Percentiles rank a stretch among this genome's conserved stretches.
Conservation (phyloP, 2,113 vertebrate species). For the Apodemus sylvaticus region DNA sequence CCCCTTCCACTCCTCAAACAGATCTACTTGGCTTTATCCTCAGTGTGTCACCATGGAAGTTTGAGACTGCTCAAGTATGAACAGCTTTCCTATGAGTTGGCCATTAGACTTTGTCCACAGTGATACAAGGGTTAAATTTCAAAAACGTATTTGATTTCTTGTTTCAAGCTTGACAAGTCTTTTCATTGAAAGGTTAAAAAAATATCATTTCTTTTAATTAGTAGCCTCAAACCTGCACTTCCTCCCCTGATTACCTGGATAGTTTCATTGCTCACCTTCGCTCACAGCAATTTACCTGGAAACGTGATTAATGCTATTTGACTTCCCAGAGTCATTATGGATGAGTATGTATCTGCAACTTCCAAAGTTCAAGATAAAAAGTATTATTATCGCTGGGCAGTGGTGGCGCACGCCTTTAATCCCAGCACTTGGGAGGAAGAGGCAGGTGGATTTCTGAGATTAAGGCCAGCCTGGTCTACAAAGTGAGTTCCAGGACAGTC, state of each 20-base stretch:
- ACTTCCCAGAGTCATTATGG: not conserved
- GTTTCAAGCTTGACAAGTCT: not conserved
- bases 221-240: not conserved
- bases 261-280: not conserved
- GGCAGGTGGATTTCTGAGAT: too few relatives aligned
- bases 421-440: too few relatives aligned
- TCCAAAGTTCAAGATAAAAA: not conserved
- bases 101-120: not conserved
- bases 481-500: too few relatives aligned
- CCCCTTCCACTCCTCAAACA: not conserved
- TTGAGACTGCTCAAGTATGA: accelerated
- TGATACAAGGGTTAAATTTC: not conserved
- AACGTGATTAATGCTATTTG: not conserved
- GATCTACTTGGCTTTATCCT: not conserved
- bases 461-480: too few relatives aligned
- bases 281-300: not conserved
- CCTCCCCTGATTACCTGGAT: not conserved
- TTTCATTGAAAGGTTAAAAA: not conserved
- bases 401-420: too few relatives aligned
- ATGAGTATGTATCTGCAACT: not conserved
- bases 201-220: not conserved
- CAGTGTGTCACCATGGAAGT: not conserved
- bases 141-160: not conserved
- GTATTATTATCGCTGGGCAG: not conserved
- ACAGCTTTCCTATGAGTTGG: not conserved